phyloP scores from a whole-genome alignment of 2,113 vertebrate species.

The Dromiciops gliroides region DNA sequence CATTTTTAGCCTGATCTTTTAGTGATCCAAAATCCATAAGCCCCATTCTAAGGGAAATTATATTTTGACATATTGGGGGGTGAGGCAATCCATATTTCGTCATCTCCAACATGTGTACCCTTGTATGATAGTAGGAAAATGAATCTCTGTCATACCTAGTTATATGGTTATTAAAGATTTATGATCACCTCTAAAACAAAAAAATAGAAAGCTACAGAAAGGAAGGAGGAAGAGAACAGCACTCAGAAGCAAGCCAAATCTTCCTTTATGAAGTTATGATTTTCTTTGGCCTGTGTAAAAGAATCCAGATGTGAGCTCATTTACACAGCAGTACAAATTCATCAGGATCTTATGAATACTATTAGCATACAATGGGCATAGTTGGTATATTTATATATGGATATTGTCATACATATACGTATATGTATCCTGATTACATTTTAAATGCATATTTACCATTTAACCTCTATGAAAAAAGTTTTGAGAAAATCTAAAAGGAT shows the following conservation, averaged over 20 bases:
- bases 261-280: not conserved
- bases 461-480: not conserved
- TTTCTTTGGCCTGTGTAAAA: not conserved
- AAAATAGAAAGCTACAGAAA: not conserved
- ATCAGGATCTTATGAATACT: not conserved
- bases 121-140: not conserved
- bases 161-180: slow-evolving; percentile 18
- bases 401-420: not conserved
- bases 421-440: not conserved
- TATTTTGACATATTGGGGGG: not conserved
- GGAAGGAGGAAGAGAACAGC: not conserved
- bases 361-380: not conserved
- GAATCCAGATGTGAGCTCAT: not conserved
- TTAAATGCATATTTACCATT: not conserved
- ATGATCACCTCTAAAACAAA: not conserved
- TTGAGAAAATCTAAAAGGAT: not conserved
- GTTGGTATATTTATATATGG: not conserved
- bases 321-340: not conserved
- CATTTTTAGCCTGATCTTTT: not conserved
- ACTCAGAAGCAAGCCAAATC: not conserved
- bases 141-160: not conserved
- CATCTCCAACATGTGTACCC: not conserved
- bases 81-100: not conserved
- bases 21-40: slow-evolving; percentile 17
- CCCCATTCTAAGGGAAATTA: not conserved